Evolutionary conservation across 1,140 invertebrate species (phyloP).

Genomic region (Zaprionus gabonicus): DNA sequence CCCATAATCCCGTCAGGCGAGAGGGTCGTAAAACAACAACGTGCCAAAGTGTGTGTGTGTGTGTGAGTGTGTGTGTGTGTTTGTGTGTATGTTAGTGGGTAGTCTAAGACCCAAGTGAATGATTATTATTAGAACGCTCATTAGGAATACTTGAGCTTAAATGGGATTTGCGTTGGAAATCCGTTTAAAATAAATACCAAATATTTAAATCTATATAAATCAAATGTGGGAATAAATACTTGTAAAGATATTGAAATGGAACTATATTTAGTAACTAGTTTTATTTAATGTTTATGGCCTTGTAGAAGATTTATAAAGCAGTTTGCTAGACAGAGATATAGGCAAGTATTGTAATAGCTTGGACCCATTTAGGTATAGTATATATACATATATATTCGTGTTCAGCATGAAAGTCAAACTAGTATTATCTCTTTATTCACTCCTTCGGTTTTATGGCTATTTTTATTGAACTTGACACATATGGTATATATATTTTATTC

Average conservation of each 20-base stretch:
- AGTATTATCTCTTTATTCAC: neutral
- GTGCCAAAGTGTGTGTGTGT: neutral
- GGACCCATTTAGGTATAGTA: rapidly evolving
- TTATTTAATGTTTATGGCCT: neutral
- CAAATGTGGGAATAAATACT: neutral
- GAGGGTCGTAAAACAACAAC: constrained; percentile 39
- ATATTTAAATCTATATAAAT: constrained; percentile 32
- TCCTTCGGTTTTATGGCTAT: neutral
- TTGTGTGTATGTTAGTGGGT: neutral
- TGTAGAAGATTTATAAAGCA: too few species aligned
- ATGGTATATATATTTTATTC: too few species aligned
- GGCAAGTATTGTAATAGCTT: too few species aligned
- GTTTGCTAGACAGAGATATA: too few species aligned
- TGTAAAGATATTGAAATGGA: neutral
- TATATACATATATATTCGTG: neutral
- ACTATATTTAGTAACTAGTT: neutral
- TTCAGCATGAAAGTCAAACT: neutral
- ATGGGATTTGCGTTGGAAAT: constrained; percentile 31
- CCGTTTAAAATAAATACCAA: constrained; percentile 37
- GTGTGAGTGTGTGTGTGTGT: constrained; percentile 9
- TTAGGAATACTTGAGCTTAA: constrained; percentile 39
- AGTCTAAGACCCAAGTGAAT: constrained; percentile 38
- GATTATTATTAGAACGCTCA: constrained; percentile 52
- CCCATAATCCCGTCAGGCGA: constrained; percentile 32
- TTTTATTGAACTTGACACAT: too few species aligned